These are phyloP conservation scores for Macrotrachela quadricornifera DNA, from an alignment of 1,140 invertebrate species.

Conservation along the genomic window DNA sequence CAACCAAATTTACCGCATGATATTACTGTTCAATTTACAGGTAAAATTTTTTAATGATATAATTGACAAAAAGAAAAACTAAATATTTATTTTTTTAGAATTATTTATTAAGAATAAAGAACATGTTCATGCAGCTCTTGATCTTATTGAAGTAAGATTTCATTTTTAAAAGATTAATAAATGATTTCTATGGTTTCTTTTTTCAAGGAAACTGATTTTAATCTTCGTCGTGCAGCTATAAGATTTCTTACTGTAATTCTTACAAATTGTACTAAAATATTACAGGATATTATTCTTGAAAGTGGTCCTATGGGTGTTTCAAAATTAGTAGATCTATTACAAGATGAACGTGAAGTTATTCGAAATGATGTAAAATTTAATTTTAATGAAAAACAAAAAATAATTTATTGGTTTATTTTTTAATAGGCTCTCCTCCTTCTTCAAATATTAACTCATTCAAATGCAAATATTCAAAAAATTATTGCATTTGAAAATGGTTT, in stretches of 20 bases:
- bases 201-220: constrained; percentile 2
- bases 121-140: too few relatives aligned
- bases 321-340: constrained; percentile 81
- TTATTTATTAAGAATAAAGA: neutral
- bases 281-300: constrained; percentile 78
- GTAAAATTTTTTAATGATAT: too few relatives aligned
- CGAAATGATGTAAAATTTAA: constrained; percentile 45
- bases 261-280: constrained; percentile 54
- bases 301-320: constrained; percentile 82
- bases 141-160: too few relatives aligned
- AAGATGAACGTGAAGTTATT: constrained; percentile 79
- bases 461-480: constrained; percentile 96
- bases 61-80: too few relatives aligned
- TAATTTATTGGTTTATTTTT: too few relatives aligned
- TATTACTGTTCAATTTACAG: constrained; percentile 79
- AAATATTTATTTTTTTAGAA: constrained; percentile 49
- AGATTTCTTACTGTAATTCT: constrained; percentile 54
- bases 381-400: too few relatives aligned
- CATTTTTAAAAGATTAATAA: too few relatives aligned
- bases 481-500: constrained; percentile 98
- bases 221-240: constrained; percentile 34
- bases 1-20: constrained; percentile 18
- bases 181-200: neutral
- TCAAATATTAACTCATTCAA: constrained; percentile 73
- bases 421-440: constrained; percentile 50